Evolutionary conservation across 2,888 invertebrate genomes (phyloP).

Genomic region (Spilosoma lubricipeda): DNA sequence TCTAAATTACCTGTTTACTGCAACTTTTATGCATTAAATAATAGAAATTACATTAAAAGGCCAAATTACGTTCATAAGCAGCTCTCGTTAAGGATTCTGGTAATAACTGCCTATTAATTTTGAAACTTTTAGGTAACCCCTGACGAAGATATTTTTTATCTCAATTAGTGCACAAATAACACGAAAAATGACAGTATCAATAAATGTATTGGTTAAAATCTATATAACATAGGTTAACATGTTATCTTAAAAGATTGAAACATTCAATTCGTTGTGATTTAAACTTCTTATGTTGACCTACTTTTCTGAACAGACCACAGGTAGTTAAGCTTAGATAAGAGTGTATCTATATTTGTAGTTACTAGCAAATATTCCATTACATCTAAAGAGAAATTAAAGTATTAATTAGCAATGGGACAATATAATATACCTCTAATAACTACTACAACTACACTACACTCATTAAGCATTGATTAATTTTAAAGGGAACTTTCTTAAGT

Average conservation of each 20-base stretch:
- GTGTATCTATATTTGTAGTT: background rate
- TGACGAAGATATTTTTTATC: background rate
- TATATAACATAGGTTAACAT: background rate
- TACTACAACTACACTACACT: background rate
- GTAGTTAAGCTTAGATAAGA: background rate
- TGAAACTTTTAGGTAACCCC: background rate
- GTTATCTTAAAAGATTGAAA: background rate
- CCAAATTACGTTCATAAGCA: background rate
- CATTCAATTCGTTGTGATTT: background rate
- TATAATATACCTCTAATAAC: background rate
- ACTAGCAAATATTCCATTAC: background rate
- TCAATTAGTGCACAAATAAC: no score
- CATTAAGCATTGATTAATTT: background rate
- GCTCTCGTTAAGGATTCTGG: background rate
- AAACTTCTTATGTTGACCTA: background rate
- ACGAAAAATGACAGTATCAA: background rate
- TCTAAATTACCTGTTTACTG: background rate
- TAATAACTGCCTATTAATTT: background rate
- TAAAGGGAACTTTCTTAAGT: background rate
- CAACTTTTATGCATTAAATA: background rate
- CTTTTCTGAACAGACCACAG: background rate
- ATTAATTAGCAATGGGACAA: background rate
- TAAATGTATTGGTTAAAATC: background rate
- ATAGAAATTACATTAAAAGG: background rate
- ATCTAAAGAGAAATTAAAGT: background rate